These are phyloP conservation scores for Octomys mimax DNA, from an alignment of 2,797 vertebrate species.

Conservation along the genomic window DNA sequence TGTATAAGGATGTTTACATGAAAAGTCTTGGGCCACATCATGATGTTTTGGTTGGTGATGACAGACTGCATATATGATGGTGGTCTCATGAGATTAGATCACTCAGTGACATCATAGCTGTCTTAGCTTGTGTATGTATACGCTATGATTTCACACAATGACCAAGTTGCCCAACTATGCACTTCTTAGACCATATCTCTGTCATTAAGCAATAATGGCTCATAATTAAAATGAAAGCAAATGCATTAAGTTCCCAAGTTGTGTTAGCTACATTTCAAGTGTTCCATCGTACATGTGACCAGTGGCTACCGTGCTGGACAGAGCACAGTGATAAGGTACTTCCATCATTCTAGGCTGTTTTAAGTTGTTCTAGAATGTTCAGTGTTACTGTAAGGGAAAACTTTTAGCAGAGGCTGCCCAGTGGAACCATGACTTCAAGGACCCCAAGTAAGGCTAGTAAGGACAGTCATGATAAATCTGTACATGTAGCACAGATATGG, in stretches of 20 bases:
- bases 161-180: not conserved
- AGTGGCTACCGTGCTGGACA: not conserved
- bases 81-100: not conserved
- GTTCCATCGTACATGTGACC: accelerated
- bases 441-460: not conserved
- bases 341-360: not conserved
- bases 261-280: not conserved
- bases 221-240: not conserved
- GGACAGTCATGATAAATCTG: not conserved
- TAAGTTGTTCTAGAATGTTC: not conserved
- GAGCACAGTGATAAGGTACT: not conserved
- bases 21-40: not conserved
- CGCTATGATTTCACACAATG: not conserved
- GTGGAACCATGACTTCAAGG: not conserved
- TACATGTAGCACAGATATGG: accelerated
- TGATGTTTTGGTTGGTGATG: not conserved
- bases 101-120: not conserved
- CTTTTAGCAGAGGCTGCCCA: not conserved
- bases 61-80: not conserved
- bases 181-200: not conserved
- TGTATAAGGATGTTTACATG: not conserved
- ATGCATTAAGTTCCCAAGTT: not conserved
- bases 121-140: not conserved
- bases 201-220: not conserved
- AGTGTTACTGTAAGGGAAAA: not conserved